Evolutionary conservation across 2,113 vertebrate species (phyloP), one percentile per base, ranked within the genome.

Genomic region (Corydoras sp.): DNA sequence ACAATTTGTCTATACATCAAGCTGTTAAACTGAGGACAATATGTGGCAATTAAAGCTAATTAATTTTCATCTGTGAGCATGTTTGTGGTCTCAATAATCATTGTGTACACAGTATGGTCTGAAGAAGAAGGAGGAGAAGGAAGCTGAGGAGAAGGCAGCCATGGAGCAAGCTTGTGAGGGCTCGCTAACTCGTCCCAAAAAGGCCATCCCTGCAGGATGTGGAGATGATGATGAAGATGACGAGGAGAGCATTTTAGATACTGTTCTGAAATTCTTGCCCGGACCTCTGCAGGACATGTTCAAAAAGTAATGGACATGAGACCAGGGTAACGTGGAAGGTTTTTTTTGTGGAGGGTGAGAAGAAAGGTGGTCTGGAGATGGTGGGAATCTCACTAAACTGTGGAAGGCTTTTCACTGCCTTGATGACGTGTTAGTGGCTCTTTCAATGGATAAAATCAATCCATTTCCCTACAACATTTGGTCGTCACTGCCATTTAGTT

Each of bases 111-210:
- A 98, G 97, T 99, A 99, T 0, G 97, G 97, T 60, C 88, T 99
- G 86, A 99, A 98, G 91, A 98, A 98, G 88, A 98, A 98, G 73
- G 97, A 99, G 76, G 97, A 99, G 86, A 98, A 98, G 73, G 97
- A 99, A 78, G 97, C 97, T 0, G 97, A 98, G 83, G 96, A 98
- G 86, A 98, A 98, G 77, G 96, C 97, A 0, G 97, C 97, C 0
- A 90, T 99, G 89, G 97, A 99, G 79, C 95, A 98, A 86, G 93
- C 96, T 0, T 98, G 96, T 0, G 96, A 98, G 82, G 97, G 97
- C 0, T 98, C 96, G 2, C 88, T 99, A 87, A 99, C 96, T 0
- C 92, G 97, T 14, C 95, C 94, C 32, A 99, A 99, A 86, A 98
- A 98, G 82, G 96, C 97, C 0, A 96, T 99, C 82, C 97, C 97